Base-by-base conservation (phyloP, 2,888 invertebrate species). In the Linnaemya vulpina region DNA sequence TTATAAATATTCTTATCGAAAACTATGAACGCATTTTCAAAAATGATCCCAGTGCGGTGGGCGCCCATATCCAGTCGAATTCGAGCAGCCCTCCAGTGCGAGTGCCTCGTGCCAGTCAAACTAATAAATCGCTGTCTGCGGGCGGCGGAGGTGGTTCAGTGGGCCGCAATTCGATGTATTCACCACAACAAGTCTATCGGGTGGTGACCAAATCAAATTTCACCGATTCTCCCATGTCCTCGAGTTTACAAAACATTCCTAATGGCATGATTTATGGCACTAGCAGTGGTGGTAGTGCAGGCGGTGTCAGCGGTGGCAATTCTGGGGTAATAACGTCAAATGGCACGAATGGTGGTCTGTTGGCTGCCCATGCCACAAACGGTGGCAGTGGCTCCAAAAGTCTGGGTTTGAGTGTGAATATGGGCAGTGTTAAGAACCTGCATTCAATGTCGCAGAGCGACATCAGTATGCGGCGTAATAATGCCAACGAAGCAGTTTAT, bases 1-100 rank as follows among this genome's bases (percentile, higher is more conserved):
- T 99, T 87, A 98, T 99, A 77, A 99, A 99, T 94, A 97, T 99
- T 91, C 94, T 99, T 87, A 97, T 99, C 84, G 97, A 97, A 89
- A 96, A 97, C 92, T 96, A 95, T 91, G 95, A 96, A 78, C 94
- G 94, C 92, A 95, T 96, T 89, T 95, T 95, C 89, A 94, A 94
- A 89, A 91, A 89, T 79, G 89, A 91, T 83, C 92, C 92, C 30
- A 91, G 91, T 78, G 88, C 89, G 58, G 82, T 89, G 30, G 84
- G 87, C 58, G 84, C 87, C 46, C 78, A 81, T 35, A 75, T 88
- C 22, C 87, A 83, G 11, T 86, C 87, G n/a, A 84, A 84, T 63
- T 84, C 84, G n/a, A 89, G 89, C 80, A 92, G 91, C 89, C 92
- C 92, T 60, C 92, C 92, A 49, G 89, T 90, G 1, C 88, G 92